Base-by-base conservation (phyloP, 2,888 invertebrate genomes). In the Synergus gifuensis region DNA sequence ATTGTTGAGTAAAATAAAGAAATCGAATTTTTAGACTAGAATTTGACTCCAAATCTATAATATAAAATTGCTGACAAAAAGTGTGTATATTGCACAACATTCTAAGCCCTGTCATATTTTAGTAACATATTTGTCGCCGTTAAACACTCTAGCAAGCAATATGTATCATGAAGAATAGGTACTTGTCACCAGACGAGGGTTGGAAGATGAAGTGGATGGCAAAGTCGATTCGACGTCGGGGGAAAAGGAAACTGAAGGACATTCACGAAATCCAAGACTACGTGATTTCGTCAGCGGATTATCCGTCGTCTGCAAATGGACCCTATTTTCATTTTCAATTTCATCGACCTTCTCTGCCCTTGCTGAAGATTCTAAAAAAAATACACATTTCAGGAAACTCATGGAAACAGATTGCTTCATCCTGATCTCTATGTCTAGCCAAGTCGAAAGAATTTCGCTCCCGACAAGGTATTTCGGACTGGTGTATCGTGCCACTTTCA, bases 401-500 rank as follows among this genome's bases (percentile, higher is more conserved):
- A 22, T 14, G n/a, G 18, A 22, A 69, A 22, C 11, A 54, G 16
- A 73, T 73, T 54, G 36, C 54, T 36, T 73, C n/a, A 40, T 40
- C n/a, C n/a, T 36, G 22, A 73, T 9, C 73, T 36, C 54, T 16
- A 73, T 73, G 46, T 54, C 54, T 73, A 54, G 73, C 73, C 73
- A 54, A 54, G 49, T 54, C 36, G 54, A 73, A 73, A 54, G 54
- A 73, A 73, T 54, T 73, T 73, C 28, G 28, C 54, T 36, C 36
- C 22, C 73, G 54, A 73, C 16, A 49, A 73, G 54, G 54, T n/a
- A 54, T 73, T 73, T 73, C 54, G 73, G 54, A 54, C 54, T 67
- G 60, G 36, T 36, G 54, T 73, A 73, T 73, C 54, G 73, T 73
- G 54, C 73, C 73, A 73, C 73, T 73, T 73, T 73, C 54, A 73